Evolutionary conservation across 2,888 invertebrate genomes (phyloP).

Genomic region (Xestia c-nigrum): DNA sequence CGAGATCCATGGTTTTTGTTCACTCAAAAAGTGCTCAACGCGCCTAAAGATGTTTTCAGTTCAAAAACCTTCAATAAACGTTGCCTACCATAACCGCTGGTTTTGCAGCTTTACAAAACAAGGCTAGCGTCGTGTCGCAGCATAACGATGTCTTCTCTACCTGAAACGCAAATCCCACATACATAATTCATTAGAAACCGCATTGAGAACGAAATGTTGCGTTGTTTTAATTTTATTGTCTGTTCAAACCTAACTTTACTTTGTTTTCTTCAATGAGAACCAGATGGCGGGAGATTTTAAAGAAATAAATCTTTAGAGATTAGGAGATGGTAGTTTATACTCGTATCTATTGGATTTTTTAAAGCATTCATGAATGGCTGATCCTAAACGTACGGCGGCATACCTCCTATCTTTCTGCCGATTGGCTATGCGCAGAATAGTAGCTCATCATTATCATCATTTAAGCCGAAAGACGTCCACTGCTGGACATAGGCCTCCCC

Average conservation of each 20-base stretch:
- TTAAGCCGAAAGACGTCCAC: too few relatives aligned
- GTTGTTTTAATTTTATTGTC: slow-evolving; percentile 61
- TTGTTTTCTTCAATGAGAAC: slow-evolving; percentile 14
- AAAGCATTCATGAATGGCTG: too few relatives aligned
- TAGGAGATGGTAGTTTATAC: neutral
- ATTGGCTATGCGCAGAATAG: neutral
- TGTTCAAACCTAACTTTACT: slow-evolving; percentile 16
- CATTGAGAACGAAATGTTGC: slow-evolving; percentile 58
- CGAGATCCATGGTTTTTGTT: too few relatives aligned
- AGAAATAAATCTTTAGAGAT: neutral
- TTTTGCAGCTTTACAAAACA: slow-evolving; percentile 44
- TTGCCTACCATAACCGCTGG: neutral
- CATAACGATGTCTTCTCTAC: slow-evolving; percentile 64
- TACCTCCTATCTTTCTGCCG: neutral
- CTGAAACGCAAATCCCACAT: slow-evolving; percentile 66
- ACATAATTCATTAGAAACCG: slow-evolving; percentile 68
- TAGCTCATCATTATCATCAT: too few relatives aligned
- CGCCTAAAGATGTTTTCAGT: too few relatives aligned
- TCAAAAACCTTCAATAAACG: neutral
- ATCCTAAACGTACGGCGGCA: neutral
- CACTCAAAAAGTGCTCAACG: too few relatives aligned
- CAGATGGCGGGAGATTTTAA: neutral
- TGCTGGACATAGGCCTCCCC: too few relatives aligned
- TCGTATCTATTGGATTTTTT: neutral
- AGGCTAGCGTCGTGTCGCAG: slow-evolving; percentile 58